Conservation (phyloP, 2,888 invertebrate genomes). For the Ochropacha duplaris region DNA sequence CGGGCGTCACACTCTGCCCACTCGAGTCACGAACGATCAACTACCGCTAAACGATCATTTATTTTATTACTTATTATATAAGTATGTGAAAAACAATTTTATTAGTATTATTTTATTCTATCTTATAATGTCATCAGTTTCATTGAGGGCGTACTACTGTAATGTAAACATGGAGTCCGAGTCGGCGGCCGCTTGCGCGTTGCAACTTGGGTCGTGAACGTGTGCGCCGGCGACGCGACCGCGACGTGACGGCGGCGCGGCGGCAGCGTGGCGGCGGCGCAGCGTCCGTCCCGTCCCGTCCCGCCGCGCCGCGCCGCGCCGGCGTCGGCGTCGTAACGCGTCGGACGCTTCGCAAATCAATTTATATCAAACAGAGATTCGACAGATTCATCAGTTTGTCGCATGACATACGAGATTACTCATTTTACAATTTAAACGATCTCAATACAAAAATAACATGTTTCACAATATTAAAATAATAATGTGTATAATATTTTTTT, state of each 20-base stretch:
- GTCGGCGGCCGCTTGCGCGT: constrained; percentile 45
- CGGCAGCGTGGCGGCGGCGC: background rate
- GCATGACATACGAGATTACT: constrained; percentile 42
- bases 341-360: constrained; percentile 19
- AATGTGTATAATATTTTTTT: constrained; percentile 59
- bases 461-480: constrained; percentile 64
- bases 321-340: constrained; percentile 20
- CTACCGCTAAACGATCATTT: constrained; percentile 72
- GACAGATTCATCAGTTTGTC: constrained; percentile 43
- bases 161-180: constrained; percentile 43
- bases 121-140: constrained; percentile 59
- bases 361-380: constrained; percentile 34
- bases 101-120: constrained; percentile 67
- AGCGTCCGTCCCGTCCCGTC: constrained; percentile 25
- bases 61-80: constrained; percentile 74
- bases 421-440: constrained; percentile 51
- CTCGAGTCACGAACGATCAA: constrained; percentile 62
- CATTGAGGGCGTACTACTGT: constrained; percentile 53
- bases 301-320: constrained; percentile 18
- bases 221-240: constrained; percentile 10
- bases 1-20: constrained; percentile 55
- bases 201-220: background rate
- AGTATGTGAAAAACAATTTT: constrained; percentile 77
- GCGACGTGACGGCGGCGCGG: constrained; percentile 19
- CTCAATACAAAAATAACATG: constrained; percentile 76